Conservation (phyloP, 2,888 invertebrate species). For the Netelia virgata region DNA sequence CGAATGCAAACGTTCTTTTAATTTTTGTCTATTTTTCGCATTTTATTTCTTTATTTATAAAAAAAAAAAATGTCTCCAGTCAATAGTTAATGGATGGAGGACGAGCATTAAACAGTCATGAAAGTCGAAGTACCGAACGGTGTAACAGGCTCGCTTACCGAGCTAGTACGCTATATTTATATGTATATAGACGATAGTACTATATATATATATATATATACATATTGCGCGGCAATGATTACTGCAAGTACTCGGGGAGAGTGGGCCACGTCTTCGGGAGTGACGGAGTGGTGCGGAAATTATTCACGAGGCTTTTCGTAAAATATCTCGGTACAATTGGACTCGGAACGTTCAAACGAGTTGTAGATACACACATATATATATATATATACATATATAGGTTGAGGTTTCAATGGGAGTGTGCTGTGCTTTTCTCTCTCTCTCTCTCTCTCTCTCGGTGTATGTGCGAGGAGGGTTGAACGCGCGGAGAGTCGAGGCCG, state of each 20-base stretch:
- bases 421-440: background rate
- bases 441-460: too few relatives aligned
- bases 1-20: too few relatives aligned
- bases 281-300: conserved; percentile 59
- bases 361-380: background rate
- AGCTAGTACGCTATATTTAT: too few relatives aligned
- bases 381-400: background rate
- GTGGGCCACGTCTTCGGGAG: conserved; percentile 45
- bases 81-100: background rate
- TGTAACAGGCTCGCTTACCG: too few relatives aligned
- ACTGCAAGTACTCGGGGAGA: conserved; percentile 43
- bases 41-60: background rate
- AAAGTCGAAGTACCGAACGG: background rate
- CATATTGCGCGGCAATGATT: conserved; percentile 38
- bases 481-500: conserved; percentile 42
- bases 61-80: background rate
- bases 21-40: background rate
- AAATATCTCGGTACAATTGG: conserved; percentile 57
- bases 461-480: conserved; percentile 6
- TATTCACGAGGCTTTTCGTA: conserved; percentile 65
- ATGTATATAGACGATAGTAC: too few relatives aligned
- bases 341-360: conserved; percentile 47
- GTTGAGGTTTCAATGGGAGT: background rate
- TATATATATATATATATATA: background rate
- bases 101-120: background rate